A percentile compares a stretch with the other conserved stretches of the same genome.
Conservation (phyloP, 2,797 vertebrate genomes). For the Calcarius lapponicus region DNA sequence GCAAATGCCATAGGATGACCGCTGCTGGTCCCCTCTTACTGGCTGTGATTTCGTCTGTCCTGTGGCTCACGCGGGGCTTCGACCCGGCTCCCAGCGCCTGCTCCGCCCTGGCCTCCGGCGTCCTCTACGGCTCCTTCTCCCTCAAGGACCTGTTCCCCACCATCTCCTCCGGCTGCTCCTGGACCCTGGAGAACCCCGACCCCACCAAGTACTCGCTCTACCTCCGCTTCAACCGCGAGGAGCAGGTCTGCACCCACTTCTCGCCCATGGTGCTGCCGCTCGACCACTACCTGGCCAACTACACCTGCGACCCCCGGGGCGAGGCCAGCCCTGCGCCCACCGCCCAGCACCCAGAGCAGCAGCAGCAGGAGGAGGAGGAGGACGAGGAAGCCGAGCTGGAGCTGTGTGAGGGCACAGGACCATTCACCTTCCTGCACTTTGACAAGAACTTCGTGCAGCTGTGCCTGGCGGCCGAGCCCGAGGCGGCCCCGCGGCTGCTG, state of each 20-base stretch:
- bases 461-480: conserved; percentile 85
- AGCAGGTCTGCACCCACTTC: conserved; percentile 89
- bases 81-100: conserved; percentile 88
- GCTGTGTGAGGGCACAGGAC: conserved; percentile 81
- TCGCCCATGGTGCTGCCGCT: conserved; percentile 93
- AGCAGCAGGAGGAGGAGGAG: conserved; percentile 52
- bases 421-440: conserved; percentile 92
- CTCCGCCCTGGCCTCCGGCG: conserved; percentile 94
- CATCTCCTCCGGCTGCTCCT: conserved; percentile 91
- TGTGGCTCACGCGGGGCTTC: conserved; percentile 87
- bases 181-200: conserved; percentile 98
- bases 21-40: conserved; percentile 99
- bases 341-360: background rate
- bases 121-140: conserved; percentile 98
- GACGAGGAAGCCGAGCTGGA: conserved; percentile 83
- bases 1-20: conserved; percentile 99
- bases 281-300: conserved; percentile 95
- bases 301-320: conserved; percentile 86
- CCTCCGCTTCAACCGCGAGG: conserved; percentile 93
- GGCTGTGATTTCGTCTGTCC: conserved; percentile 97
- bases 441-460: conserved; percentile 90
- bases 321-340: conserved; percentile 47
- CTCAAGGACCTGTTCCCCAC: conserved; percentile 96
- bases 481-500: conserved; percentile 77
- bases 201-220: conserved; percentile 98